These are phyloP conservation scores for Bhutanitis thaidina DNA, from an alignment of 2,888 invertebrate species.

Conservation along the genomic window DNA sequence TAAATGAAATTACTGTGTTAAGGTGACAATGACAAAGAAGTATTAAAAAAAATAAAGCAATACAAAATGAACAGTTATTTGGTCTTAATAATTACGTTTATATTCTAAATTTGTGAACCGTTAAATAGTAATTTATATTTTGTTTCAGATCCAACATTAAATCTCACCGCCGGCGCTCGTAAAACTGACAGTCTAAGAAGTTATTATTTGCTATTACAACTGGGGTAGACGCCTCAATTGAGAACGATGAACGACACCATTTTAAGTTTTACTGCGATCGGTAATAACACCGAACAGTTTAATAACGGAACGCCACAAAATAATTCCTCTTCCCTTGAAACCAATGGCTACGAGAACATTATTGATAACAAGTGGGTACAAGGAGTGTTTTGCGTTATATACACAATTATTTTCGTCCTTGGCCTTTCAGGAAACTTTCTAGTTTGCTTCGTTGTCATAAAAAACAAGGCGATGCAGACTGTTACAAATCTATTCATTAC, in stretches of 20 bases:
- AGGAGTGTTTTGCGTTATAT: constrained; percentile 86
- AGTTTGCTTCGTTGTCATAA: constrained; percentile 95
- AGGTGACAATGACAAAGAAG: no score
- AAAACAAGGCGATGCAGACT: constrained; percentile 97
- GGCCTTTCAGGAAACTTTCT: constrained; percentile 94
- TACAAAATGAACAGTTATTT: not conserved
- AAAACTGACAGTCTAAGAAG: constrained; percentile 53
- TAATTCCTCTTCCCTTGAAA: constrained; percentile 29
- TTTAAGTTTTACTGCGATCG: constrained; percentile 41
- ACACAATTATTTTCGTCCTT: constrained; percentile 91
- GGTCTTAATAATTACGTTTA: not conserved
- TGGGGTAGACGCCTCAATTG: constrained; percentile 31
- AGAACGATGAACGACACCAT: constrained; percentile 56
- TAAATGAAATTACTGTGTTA: no score
- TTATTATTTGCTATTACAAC: constrained; percentile 40
- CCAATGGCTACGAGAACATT: constrained; percentile 63
- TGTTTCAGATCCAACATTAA: constrained; percentile 64
- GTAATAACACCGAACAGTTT: constrained; percentile 41
- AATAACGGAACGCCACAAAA: constrained; percentile 31
- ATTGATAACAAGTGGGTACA: constrained; percentile 85
- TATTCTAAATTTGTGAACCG: constrained; percentile 21
- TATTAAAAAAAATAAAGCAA: no score
- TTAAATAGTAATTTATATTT: constrained; percentile 50
- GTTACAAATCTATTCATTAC: constrained; percentile 99
- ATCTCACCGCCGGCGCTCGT: constrained; percentile 46